Evolutionary conservation across 2,888 invertebrate species (phyloP), one percentile per base, ranked within the genome.

Genomic region (Chloroclystis v-ata): DNA sequence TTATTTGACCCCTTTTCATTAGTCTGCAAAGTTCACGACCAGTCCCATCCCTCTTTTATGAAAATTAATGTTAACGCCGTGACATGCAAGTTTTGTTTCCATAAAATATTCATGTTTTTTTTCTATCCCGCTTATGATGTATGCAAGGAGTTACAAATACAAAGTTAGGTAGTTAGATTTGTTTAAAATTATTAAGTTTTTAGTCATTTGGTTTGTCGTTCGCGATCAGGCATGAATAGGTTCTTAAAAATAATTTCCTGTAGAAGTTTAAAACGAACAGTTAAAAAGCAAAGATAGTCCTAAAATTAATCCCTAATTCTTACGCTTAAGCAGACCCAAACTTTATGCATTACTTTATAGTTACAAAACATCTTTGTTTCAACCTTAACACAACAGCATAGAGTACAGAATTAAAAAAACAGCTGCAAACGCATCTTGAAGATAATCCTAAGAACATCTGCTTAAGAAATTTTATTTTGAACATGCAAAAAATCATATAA

Each of bases 1-100:
- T n/a, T 29, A 20, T 45, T 38, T 30, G 28, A 38, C 26, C 42
- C 9, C 24, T 13, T 37, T 44, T 41, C 11, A 41, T 38, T 16
- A 24, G 13, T 49, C 56, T 57, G 52, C 59, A 57, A 60, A 57
- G 33, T 45, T 46, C 43, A 45, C 28, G 51, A 59, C 13, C 32
- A 60, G 58, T 58, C 50, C 55, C 56, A 59, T 48, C 56, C 63
- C 62, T 57, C 53, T 60, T 63, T 72, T 67, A 75, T 74, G 69
- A 67, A 73, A 65, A 75, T 74, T 73, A 72, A 75, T 75, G 71
- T 61, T 49, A 44, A 53, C 52, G 38, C 49, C 52, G 61, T 75
- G 75, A 75, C 66, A 61, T 49, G 63, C 57, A 63, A 61, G 43
- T 69, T 72, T 69, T 57, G 11, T 8, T 14, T 26, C 32, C 28